Conservation (phyloP, 2,113 vertebrate species). For the Ramphastos sulfuratus region DNA sequence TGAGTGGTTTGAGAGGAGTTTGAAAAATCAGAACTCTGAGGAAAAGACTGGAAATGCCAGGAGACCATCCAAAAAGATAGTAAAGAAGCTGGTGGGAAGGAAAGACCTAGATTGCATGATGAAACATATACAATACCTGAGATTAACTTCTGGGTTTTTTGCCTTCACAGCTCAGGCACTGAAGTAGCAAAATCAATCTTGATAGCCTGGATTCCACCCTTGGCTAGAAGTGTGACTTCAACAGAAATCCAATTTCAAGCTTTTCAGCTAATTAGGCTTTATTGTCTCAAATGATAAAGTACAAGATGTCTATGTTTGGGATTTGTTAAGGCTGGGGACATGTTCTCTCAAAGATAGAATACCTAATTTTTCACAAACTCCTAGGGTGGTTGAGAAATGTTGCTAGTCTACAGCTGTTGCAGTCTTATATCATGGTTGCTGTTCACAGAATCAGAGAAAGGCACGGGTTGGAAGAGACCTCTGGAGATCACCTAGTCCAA, state of each 20-base stretch:
- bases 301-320: background rate
- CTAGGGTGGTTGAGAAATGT: background rate
- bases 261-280: background rate
- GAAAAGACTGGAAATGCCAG: background rate
- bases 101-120: background rate
- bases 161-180: background rate
- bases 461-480: too few species aligned
- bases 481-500: too few species aligned
- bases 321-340: background rate
- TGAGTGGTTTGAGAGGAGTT: background rate
- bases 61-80: background rate
- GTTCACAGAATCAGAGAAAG: too few species aligned
- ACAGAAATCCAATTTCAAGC: background rate
- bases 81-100: background rate
- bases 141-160: background rate
- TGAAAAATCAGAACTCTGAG: background rate
- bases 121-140: background rate
- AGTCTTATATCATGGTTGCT: fast-evolving
- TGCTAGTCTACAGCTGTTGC: background rate
- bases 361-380: background rate
- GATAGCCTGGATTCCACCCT: background rate
- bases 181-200: background rate
- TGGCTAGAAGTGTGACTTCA: background rate
- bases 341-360: background rate
- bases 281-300: background rate